Conservation (phyloP, 2,888 invertebrate species). For the Conistra vaccinii region DNA sequence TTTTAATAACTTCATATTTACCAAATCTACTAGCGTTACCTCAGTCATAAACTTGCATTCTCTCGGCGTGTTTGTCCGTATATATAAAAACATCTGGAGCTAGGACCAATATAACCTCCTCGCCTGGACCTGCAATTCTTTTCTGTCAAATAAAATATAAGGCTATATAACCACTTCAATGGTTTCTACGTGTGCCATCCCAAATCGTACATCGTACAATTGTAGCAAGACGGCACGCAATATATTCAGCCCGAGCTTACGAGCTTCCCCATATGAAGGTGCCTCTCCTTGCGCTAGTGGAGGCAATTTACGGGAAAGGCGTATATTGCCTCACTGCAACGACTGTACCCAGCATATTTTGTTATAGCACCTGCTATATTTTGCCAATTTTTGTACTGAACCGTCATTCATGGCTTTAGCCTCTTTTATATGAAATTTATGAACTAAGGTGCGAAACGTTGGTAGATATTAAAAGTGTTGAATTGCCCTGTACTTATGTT, state of each 20-base stretch:
- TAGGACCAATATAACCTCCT: background rate
- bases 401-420: background rate
- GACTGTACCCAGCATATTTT: constrained; percentile 22
- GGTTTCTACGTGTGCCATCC: constrained; percentile 20
- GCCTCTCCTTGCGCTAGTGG: background rate
- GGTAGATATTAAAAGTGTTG: too few relatives aligned
- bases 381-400: constrained; percentile 14
- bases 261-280: constrained; percentile 17
- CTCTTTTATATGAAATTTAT: background rate
- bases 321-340: constrained; percentile 22
- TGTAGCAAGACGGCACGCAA: constrained; percentile 21
- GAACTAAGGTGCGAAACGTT: background rate
- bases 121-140: background rate
- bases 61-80: background rate
- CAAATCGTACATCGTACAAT: constrained; percentile 15
- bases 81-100: background rate
- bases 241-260: constrained; percentile 47
- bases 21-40: background rate
- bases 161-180: constrained; percentile 4
- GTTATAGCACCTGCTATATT: constrained; percentile 8
- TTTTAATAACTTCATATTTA: background rate
- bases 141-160: constrained; percentile 18
- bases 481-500: too few relatives aligned
- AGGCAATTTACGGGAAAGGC: constrained; percentile 33
- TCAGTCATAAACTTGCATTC: background rate